phyloP scores from a whole-genome alignment of 2,797 vertebrate genomes.

The Urophycis tenuis region DNA sequence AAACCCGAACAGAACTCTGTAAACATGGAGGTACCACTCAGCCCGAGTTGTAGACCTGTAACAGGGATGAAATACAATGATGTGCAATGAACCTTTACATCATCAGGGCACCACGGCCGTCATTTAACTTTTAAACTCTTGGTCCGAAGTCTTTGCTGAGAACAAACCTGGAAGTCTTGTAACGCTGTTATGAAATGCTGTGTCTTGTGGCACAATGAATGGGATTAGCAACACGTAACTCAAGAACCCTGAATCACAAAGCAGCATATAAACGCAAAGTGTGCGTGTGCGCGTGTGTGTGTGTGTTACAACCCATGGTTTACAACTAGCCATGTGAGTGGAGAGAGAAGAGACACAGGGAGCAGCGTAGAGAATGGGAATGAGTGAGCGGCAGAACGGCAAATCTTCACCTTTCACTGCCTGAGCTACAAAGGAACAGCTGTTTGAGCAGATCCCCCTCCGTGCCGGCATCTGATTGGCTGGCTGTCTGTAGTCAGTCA shows the following conservation, averaged over 20 bases:
- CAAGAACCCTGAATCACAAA: neutral
- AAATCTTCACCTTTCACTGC: slow-evolving; percentile 36
- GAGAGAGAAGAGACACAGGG: slow-evolving; percentile 2
- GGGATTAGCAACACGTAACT: neutral
- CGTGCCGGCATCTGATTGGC: slow-evolving; percentile 36
- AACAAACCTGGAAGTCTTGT: neutral
- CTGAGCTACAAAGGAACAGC: slow-evolving; percentile 49
- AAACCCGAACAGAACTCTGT: neutral
- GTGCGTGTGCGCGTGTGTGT: slow-evolving; percentile 3
- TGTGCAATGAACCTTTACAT: neutral
- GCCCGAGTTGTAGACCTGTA: neutral
- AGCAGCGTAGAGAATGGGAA: slow-evolving; percentile 17
- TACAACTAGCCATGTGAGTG: neutral
- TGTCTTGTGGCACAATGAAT: neutral
- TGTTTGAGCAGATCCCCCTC: slow-evolving; percentile 38
- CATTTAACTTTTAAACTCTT: neutral
- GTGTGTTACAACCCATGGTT: neutral
- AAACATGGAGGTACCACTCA: neutral
- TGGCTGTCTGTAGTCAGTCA: slow-evolving; percentile 43
- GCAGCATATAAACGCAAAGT: too few species aligned
- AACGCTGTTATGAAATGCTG: neutral
- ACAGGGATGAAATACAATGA: neutral
- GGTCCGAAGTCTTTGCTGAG: neutral
- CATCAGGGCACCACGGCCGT: neutral
- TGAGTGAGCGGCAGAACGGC: slow-evolving; percentile 22